Evolutionary conservation across 1,140 invertebrate species (phyloP).

Genomic region (Drosophila ficusphila): DNA sequence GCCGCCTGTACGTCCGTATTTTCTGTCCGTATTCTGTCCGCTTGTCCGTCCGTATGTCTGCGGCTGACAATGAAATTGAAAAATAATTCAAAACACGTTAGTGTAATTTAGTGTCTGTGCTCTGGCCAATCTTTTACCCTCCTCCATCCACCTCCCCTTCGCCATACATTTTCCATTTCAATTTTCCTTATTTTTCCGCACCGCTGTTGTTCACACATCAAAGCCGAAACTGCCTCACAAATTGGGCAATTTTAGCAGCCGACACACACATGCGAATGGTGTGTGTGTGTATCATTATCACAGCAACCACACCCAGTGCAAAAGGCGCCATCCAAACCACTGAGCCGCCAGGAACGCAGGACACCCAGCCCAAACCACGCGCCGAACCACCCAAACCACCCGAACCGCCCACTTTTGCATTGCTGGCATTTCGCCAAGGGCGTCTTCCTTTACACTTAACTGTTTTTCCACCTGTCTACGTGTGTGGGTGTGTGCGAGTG

Average conservation of each 20-base stretch:
- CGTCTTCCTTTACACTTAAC: conserved; percentile 82
- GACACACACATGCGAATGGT: conserved; percentile 23
- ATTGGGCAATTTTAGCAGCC: conserved; percentile 70
- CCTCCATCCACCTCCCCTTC: background rate
- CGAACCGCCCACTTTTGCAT: conserved; percentile 25
- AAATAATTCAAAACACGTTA: conserved; percentile 83
- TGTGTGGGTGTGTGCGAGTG: conserved; percentile 21
- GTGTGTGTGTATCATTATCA: conserved; percentile 78
- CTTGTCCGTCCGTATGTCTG: conserved; percentile 26
- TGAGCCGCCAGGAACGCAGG: too few species aligned
- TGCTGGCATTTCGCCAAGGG: conserved; percentile 59
- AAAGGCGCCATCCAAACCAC: too few species aligned
- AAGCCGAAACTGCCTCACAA: conserved; percentile 68
- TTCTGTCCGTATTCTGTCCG: conserved; percentile 14
- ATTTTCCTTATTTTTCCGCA: conserved; percentile 56
- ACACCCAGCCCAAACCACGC: too few species aligned
- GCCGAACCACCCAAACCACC: background rate
- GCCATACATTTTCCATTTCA: conserved; percentile 23
- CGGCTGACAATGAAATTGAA: conserved; percentile 81
- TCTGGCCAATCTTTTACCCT: conserved; percentile 15
- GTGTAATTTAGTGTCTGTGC: conserved; percentile 79
- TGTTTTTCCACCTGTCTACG: conserved; percentile 71
- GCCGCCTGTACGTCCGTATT: conserved; percentile 11
- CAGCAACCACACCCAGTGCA: conserved; percentile 64
- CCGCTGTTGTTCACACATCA: conserved; percentile 71